Percentiles rank a stretch among this genome's conserved stretches.
Evolutionary conservation across 2,888 invertebrate genomes (phyloP).

Genomic region (Drosophila suboccidentalis): DNA sequence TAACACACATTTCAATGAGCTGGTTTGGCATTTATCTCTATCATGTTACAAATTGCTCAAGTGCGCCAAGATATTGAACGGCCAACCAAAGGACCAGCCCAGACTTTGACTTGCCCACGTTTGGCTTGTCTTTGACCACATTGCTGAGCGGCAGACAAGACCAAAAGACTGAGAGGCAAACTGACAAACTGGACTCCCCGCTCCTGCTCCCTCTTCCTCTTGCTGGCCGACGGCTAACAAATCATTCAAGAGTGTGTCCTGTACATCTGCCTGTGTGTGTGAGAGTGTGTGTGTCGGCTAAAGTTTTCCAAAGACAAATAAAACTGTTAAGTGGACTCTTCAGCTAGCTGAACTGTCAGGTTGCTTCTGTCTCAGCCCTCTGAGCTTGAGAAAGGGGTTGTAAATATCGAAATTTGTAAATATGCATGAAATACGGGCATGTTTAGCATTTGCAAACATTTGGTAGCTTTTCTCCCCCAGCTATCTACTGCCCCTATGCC

Average conservation of each 20-base stretch:
- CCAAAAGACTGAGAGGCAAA: conserved; percentile 13
- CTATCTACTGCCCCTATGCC: conserved; percentile 2
- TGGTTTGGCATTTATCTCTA: conserved; percentile 67
- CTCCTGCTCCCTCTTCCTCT: background rate
- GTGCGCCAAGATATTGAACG: conserved; percentile 71
- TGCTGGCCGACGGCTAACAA: conserved; percentile 45
- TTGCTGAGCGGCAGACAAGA: conserved; percentile 33
- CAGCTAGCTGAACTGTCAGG: conserved; percentile 59
- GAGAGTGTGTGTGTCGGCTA: conserved; percentile 41
- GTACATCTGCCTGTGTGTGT: conserved; percentile 27
- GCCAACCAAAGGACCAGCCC: conserved; percentile 16
- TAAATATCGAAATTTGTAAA: conserved; percentile 81
- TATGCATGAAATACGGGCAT: conserved; percentile 79
- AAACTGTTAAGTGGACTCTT: conserved; percentile 81
- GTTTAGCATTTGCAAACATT: conserved; percentile 80
- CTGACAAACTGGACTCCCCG: conserved; percentile 30
- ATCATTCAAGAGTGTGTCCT: conserved; percentile 64
- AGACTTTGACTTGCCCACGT: conserved; percentile 66
- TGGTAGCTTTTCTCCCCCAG: conserved; percentile 27
- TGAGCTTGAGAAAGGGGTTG: conserved; percentile 50
- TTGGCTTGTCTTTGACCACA: conserved; percentile 72
- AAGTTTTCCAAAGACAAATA: conserved; percentile 80
- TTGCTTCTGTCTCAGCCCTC: conserved; percentile 5
- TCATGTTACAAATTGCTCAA: conserved; percentile 80
- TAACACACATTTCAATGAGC: conserved; percentile 36